These are phyloP conservation scores for Desoria tigrina DNA, from an alignment of 2,888 invertebrate species.

Conservation along the genomic window DNA sequence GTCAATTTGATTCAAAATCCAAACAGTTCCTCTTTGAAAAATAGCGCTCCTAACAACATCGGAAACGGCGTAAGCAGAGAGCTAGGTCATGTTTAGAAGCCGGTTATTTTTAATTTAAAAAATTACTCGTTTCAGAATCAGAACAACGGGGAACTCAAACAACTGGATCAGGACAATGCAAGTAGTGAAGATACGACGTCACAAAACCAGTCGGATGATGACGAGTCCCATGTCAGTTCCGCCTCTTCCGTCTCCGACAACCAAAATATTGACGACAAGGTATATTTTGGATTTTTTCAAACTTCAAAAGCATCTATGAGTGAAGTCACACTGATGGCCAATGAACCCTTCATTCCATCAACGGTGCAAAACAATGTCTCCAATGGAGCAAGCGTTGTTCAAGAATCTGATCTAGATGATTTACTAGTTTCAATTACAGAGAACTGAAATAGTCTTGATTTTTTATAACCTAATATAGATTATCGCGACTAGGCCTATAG, in stretches of 20 bases:
- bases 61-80: too few species aligned
- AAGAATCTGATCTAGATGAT: too few species aligned
- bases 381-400: too few species aligned
- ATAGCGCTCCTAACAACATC: too few species aligned
- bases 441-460: background rate
- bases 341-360: background rate
- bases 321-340: slow-evolving; percentile 33
- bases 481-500: slow-evolving; percentile 13
- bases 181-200: slow-evolving; percentile 38
- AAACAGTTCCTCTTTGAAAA: background rate
- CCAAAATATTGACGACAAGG: slow-evolving; percentile 50
- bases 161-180: slow-evolving; percentile 44
- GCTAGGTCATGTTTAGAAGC: too few species aligned
- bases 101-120: background rate
- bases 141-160: slow-evolving; percentile 11
- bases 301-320: slow-evolving; percentile 43
- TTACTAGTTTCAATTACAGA: too few species aligned
- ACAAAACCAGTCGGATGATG: slow-evolving; percentile 26
- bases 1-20: slow-evolving; percentile 4
- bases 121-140: slow-evolving; percentile 1
- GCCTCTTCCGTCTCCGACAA: slow-evolving; percentile 40
- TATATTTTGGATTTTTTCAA: slow-evolving; percentile 48
- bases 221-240: background rate
- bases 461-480: too few species aligned
- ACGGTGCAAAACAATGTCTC: too few species aligned